These are phyloP conservation scores for Spicauda simplicius DNA, from an alignment of 2,888 invertebrate genomes.

Conservation along the genomic window DNA sequence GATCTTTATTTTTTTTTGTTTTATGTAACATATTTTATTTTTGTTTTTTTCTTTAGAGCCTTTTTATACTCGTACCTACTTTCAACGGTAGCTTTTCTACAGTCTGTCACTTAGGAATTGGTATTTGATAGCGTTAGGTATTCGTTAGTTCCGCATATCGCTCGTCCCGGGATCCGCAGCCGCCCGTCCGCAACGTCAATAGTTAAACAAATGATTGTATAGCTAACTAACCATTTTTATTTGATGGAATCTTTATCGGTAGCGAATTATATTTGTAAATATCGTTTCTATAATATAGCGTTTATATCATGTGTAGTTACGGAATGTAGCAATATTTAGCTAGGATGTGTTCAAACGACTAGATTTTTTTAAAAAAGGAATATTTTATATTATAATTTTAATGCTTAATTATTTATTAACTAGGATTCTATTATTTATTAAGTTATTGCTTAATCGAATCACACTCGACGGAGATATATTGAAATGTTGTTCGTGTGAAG, in stretches of 20 bases:
- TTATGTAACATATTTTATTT: not conserved
- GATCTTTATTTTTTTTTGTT: not conserved
- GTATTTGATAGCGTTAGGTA: not conserved
- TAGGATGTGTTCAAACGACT: slow-evolving; percentile 81
- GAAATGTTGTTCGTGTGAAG: not conserved
- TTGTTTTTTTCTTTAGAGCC: not conserved
- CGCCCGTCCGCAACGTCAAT: slow-evolving; percentile 41
- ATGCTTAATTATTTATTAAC: slow-evolving; percentile 73
- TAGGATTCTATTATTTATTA: slow-evolving; percentile 75
- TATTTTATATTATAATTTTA: slow-evolving; percentile 55
- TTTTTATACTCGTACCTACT: not conserved
- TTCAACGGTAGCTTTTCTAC: not conserved
- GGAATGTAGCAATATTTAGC: slow-evolving; percentile 77
- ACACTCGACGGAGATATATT: slow-evolving; percentile 44
- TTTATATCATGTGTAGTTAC: slow-evolving; percentile 71
- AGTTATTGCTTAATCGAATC: slow-evolving; percentile 59
- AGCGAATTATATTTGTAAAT: slow-evolving; percentile 71
- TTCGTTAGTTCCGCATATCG: not conserved
- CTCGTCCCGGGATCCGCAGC: not conserved
- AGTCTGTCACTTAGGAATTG: not conserved
- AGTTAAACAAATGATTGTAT: slow-evolving; percentile 49
- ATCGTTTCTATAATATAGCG: slow-evolving; percentile 63
- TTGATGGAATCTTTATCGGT: slow-evolving; percentile 61
- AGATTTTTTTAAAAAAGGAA: slow-evolving; percentile 46
- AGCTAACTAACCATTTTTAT: slow-evolving; percentile 49